These are phyloP conservation scores for Campylomormyrus numenius DNA, from an alignment of 2,113 vertebrate genomes.

Conservation along the genomic window DNA sequence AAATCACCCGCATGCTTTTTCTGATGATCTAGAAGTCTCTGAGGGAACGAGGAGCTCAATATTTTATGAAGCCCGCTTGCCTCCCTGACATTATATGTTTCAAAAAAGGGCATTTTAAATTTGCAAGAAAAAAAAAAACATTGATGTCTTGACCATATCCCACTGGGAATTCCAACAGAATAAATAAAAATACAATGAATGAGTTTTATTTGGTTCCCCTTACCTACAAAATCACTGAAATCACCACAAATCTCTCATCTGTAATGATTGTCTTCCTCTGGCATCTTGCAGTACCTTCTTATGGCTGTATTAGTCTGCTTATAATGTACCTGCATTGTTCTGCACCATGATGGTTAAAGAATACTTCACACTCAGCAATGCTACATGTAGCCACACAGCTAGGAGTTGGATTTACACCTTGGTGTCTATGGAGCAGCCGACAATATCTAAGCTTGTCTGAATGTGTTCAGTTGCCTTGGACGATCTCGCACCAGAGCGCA, in stretches of 20 bases:
- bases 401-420: background rate
- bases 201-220: background rate
- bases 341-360: background rate
- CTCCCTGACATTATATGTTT: background rate
- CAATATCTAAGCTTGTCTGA: background rate
- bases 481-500: background rate
- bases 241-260: background rate
- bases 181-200: background rate
- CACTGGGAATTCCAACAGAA: background rate
- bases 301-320: background rate
- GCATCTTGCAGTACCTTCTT: background rate
- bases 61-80: slow-evolving; percentile 11
- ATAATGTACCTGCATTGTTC: background rate
- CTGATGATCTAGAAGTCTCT: background rate
- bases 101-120: background rate
- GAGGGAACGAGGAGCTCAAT: background rate
- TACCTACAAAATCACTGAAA: background rate
- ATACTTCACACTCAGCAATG: background rate
- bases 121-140: background rate
- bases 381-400: background rate
- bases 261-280: background rate
- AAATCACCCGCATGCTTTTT: background rate
- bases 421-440: background rate
- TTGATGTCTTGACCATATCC: background rate
- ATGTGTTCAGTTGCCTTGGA: background rate